These are phyloP conservation scores for Oscheius sp. DNA, from an alignment of 1,140 invertebrate genomes.

Conservation along the genomic window DNA sequence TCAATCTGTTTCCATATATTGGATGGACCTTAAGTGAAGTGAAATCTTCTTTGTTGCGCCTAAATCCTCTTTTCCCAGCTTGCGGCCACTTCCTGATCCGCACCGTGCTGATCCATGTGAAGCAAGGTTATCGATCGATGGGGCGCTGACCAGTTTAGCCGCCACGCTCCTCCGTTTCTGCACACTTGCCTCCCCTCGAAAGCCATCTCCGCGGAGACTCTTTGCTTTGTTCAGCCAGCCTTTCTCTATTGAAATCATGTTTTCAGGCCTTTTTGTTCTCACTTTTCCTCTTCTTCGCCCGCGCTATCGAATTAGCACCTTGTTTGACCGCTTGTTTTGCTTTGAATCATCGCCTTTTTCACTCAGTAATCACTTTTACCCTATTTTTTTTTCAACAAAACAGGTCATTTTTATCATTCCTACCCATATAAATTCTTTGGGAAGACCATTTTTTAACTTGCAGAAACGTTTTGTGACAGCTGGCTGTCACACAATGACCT, in stretches of 20 bases:
- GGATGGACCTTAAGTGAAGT: too few species aligned
- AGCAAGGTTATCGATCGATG: not conserved
- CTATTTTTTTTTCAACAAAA: too few species aligned
- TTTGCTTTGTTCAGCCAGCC: not conserved
- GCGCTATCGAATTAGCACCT: slow-evolving; percentile 16
- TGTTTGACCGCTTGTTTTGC: too few species aligned
- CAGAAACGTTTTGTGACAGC: too few species aligned
- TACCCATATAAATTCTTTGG: too few species aligned
- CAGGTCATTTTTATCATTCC: too few species aligned
- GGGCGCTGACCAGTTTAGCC: not conserved
- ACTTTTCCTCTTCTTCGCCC: slow-evolving; percentile 3
- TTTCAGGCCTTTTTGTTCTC: slow-evolving; percentile 1
- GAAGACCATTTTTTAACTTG: too few species aligned
- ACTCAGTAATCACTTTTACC: too few species aligned
- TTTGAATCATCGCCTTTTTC: too few species aligned
- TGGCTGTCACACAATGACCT: too few species aligned
- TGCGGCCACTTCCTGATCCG: not conserved
- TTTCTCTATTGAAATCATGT: not conserved
- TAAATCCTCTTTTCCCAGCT: not conserved
- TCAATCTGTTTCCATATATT: too few species aligned
- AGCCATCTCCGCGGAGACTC: slow-evolving; percentile 6
- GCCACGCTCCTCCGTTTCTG: slow-evolving; percentile 21
- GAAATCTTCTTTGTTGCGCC: too few species aligned
- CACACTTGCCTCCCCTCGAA: slow-evolving; percentile 11
- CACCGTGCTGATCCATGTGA: not conserved